A percentile compares a stretch with the other conserved stretches of the same genome.
Conservation (phyloP, 2,113 vertebrate genomes). For the Charina bottae region DNA sequence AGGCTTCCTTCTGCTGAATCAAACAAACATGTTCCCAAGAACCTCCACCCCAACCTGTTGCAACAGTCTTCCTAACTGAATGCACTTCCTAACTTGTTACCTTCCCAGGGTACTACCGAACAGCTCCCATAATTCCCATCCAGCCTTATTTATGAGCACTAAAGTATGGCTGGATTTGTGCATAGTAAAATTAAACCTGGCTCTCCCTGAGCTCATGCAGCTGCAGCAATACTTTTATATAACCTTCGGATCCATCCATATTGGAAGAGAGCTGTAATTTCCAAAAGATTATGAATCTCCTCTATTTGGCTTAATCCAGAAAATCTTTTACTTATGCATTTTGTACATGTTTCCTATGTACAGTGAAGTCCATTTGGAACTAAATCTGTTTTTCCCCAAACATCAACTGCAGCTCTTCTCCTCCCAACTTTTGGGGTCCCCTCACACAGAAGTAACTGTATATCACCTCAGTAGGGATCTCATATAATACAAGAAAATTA, state of each 20-base stretch:
- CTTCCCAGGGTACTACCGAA: no score
- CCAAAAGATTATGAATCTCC: background rate
- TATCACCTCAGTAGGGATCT: background rate
- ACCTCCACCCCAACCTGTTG: background rate
- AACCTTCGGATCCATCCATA: background rate
- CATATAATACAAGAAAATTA: conserved; percentile 7
- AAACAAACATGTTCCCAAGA: background rate
- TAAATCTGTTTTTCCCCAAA: background rate
- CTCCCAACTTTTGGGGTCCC: background rate
- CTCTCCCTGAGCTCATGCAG: background rate
- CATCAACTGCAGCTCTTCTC: background rate
- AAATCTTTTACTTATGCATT: no score
- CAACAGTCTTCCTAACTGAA: no score
- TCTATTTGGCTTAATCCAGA: background rate
- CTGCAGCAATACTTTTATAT: background rate
- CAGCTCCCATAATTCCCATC: no score
- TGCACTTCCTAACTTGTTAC: no score
- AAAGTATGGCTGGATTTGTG: background rate
- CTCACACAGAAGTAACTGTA: background rate
- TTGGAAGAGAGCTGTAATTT: no score
- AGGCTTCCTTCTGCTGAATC: background rate
- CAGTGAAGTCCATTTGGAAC: no score
- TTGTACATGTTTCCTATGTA: no score
- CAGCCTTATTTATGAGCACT: no score
- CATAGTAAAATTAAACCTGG: background rate